Percentiles rank a stretch among this genome's conserved stretches.
These are phyloP conservation scores for Centropyge bicolor DNA, from an alignment of 2,797 vertebrate genomes.

Conservation along the genomic window DNA sequence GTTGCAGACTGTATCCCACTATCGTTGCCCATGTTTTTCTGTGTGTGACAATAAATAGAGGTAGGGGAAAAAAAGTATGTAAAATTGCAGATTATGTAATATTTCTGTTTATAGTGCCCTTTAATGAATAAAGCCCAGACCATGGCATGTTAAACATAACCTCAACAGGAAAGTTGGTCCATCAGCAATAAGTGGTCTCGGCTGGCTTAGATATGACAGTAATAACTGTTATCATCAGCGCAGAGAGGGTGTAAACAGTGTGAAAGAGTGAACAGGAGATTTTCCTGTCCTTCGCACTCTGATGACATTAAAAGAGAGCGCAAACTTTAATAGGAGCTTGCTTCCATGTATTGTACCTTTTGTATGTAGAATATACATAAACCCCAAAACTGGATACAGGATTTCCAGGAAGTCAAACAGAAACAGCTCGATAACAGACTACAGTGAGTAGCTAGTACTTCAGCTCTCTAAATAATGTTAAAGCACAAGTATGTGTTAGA, in stretches of 20 bases:
- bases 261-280: background rate
- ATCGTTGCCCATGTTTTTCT: background rate
- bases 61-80: too few species aligned
- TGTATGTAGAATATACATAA: background rate
- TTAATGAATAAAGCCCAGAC: background rate
- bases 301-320: background rate
- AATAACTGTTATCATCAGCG: constrained; percentile 1
- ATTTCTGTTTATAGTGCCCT: background rate
- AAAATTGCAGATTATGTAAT: background rate
- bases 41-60: too few species aligned
- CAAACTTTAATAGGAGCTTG: background rate
- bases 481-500: background rate
- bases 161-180: background rate
- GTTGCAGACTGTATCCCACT: background rate
- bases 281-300: background rate
- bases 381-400: too few species aligned
- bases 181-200: background rate
- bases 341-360: background rate
- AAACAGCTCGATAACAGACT: background rate
- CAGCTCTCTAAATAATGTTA: background rate
- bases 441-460: background rate
- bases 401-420: background rate
- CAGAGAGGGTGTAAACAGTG: background rate
- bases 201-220: background rate
- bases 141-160: background rate